A percentile compares a stretch with the other conserved stretches of the same genome.
phyloP scores from a whole-genome alignment of 2,888 invertebrate genomes.

The Ferrisia virgata region DNA sequence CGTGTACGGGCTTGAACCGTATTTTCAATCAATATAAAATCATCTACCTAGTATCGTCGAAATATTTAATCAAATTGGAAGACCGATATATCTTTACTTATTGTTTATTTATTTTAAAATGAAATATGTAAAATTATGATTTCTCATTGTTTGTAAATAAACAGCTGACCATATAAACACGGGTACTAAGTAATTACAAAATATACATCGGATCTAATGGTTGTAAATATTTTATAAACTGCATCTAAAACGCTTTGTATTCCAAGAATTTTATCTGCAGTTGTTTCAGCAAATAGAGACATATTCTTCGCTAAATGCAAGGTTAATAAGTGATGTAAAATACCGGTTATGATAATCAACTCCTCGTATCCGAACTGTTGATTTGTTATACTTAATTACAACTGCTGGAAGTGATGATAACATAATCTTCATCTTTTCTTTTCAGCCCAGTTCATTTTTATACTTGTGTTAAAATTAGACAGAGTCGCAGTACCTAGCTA shows the following conservation, averaged over 20 bases:
- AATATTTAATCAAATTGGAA: no score
- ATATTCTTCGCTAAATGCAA: slow-evolving; percentile 41
- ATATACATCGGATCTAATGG: background rate
- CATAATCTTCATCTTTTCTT: slow-evolving; percentile 19
- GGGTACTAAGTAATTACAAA: background rate
- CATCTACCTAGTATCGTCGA: no score
- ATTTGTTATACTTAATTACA: slow-evolving; percentile 43
- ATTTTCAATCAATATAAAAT: no score
- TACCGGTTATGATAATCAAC: slow-evolving; percentile 42
- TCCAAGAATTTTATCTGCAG: slow-evolving; percentile 42
- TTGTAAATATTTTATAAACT: slow-evolving; percentile 19
- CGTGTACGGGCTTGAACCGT: no score
- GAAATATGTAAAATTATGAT: background rate
- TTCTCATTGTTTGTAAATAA: background rate
- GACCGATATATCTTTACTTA: no score
- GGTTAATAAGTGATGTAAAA: slow-evolving; percentile 44
- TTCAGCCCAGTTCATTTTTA: background rate
- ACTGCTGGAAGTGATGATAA: slow-evolving; percentile 37
- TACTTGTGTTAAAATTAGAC: background rate
- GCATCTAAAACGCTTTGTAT: slow-evolving; percentile 31
- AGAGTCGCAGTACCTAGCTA: no score
- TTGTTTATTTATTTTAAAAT: background rate
- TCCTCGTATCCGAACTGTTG: slow-evolving; percentile 36
- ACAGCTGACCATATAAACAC: background rate
- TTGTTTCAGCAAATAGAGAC: slow-evolving; percentile 43